Evolutionary conservation across 1,140 invertebrate genomes (phyloP).

Genomic region (Calephelis nemesis): DNA sequence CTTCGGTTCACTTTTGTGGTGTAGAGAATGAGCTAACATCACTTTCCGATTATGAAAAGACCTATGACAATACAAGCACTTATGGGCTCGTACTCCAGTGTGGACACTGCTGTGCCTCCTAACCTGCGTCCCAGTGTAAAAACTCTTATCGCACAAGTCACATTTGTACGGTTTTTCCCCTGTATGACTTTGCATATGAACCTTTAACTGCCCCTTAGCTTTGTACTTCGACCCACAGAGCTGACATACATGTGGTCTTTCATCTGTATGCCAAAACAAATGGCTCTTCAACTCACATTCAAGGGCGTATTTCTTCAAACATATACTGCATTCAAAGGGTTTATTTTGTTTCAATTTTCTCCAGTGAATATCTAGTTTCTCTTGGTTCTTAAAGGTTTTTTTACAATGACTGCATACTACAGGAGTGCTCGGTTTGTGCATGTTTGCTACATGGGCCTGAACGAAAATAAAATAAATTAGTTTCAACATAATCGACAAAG

Average conservation of each 20-base stretch:
- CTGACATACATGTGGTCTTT: constrained; percentile 46
- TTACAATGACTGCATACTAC: constrained; percentile 53
- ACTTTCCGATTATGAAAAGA: constrained; percentile 35
- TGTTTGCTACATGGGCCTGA: constrained; percentile 38
- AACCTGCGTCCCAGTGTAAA: constrained; percentile 32
- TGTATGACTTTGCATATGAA: constrained; percentile 46
- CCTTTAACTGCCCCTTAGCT: constrained; percentile 42
- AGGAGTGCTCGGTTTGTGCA: constrained; percentile 35
- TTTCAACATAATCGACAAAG: background rate
- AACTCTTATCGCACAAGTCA: constrained; percentile 38
- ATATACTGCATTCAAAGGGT: constrained; percentile 44
- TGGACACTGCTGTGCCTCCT: constrained; percentile 44
- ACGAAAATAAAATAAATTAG: constrained; percentile 26
- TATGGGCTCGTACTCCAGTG: constrained; percentile 37
- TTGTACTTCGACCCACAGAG: constrained; percentile 50
- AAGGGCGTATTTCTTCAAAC: constrained; percentile 43
- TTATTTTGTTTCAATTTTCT: constrained; percentile 40
- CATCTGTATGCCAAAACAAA: constrained; percentile 51
- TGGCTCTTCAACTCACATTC: constrained; percentile 40
- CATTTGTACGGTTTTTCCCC: constrained; percentile 46
- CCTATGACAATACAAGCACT: constrained; percentile 37
- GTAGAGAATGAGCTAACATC: constrained; percentile 29
- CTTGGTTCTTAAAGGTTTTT: constrained; percentile 46
- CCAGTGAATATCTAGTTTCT: constrained; percentile 42
- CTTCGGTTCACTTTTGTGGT: constrained; percentile 25